Evolutionary conservation across 2,888 invertebrate species (phyloP), one percentile per base, ranked within the genome.

Genomic region (Apodemia duryi): DNA sequence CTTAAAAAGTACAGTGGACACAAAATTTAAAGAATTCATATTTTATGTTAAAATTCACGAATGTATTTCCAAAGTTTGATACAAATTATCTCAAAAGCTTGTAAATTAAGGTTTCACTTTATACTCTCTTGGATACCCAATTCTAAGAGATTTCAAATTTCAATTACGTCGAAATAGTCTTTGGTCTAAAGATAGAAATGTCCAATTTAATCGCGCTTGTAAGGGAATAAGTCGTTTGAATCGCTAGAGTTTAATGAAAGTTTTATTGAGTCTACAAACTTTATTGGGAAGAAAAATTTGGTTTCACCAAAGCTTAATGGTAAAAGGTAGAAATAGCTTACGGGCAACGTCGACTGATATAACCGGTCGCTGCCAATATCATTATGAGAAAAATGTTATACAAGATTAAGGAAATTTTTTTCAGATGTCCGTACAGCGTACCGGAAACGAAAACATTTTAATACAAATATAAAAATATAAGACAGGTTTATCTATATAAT

Each of bases 131-230:
- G 35, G 66, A 68, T 65, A 69, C 66, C 66, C 71, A 70, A 73
- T 71, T 72, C 71, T 67, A 66, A 66, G 13, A 70, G 70, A 71
- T 73, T 71, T 71, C 65, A 69, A 72, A 68, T 71, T 74, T 72
- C 74, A 73, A 73, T 74, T 73, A 73, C 70, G 64, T 69, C 71
- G 68, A 68, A 71, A 68, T 69, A 69, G 69, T 64, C 67, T 68
- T 70, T 68, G 68, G 70, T 67, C 63, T 69, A 64, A 67, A 69
- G 70, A 73, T 71, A 71, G 70, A 72, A 68, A 69, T 66, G 67
- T 62, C 66, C 65, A 67, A 68, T 67, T 68, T 66, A 68, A 70
- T 69, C 65, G 63, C 65, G 46, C 57, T n/a, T 28, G 28, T 35
- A 51, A 41, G 52, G 57, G 21, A 21, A 46, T n/a, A 28, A 54